These are phyloP conservation scores for Eucriotettix oculatus DNA, from an alignment of 2,888 invertebrate species.

Conservation along the genomic window DNA sequence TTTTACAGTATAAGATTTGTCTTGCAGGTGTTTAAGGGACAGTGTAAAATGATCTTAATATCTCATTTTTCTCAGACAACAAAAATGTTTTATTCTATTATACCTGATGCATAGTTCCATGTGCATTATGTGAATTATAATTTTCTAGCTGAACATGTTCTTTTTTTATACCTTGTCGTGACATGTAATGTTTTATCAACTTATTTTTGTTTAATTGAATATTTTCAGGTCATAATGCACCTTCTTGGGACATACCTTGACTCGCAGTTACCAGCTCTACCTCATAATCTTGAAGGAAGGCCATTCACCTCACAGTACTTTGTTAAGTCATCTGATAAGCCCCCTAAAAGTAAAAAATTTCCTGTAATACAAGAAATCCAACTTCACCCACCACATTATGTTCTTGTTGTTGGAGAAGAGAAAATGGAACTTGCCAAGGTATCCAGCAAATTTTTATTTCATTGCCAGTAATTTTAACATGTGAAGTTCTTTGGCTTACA, in stretches of 20 bases:
- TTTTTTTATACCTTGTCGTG: neutral
- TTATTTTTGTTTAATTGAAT: neutral
- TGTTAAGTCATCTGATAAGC: conserved; percentile 29
- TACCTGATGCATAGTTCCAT: too few relatives aligned
- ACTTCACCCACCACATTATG: conserved; percentile 53
- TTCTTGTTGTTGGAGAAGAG: conserved; percentile 46
- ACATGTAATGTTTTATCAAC: neutral
- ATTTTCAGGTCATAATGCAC: conserved; percentile 60
- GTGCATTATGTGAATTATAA: too few relatives aligned
- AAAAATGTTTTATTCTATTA: too few relatives aligned
- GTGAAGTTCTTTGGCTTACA: too few relatives aligned
- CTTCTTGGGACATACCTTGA: conserved; percentile 75
- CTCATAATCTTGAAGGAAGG: conserved; percentile 45
- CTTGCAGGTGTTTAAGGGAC: too few relatives aligned
- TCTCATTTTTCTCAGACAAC: too few relatives aligned
- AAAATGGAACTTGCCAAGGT: conserved; percentile 50
- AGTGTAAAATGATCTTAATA: too few relatives aligned
- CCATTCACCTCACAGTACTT: conserved; percentile 41
- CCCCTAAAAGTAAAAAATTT: conserved; percentile 29
- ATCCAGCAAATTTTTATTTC: conserved; percentile 10
- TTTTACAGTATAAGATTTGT: too few relatives aligned
- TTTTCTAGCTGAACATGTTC: too few relatives aligned
- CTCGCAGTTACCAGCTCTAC: conserved; percentile 51
- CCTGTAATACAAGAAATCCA: conserved; percentile 44
- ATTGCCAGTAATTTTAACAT: neutral